These are phyloP conservation scores for Matsumyia berberina DNA, from an alignment of 2,888 invertebrate species.

Conservation along the genomic window DNA sequence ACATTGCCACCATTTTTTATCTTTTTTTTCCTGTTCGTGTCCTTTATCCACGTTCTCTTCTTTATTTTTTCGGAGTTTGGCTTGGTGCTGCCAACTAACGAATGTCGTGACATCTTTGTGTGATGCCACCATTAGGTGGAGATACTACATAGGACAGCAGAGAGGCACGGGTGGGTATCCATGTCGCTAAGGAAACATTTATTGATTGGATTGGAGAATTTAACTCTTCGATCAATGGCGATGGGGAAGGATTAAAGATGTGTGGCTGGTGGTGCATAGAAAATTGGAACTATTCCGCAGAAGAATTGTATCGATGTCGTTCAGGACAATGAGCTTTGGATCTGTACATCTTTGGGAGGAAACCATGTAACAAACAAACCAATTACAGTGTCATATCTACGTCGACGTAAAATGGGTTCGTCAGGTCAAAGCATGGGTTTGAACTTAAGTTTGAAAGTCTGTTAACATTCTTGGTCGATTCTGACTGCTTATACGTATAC, in stretches of 20 bases:
- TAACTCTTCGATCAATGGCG: background rate
- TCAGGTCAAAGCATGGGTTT: too few relatives aligned
- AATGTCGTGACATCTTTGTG: slow-evolving; percentile 16
- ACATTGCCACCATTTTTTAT: slow-evolving; percentile 42
- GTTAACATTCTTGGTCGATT: too few relatives aligned
- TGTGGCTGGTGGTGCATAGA: too few relatives aligned
- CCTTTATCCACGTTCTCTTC: background rate
- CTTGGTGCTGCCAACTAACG: background rate
- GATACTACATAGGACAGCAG: background rate
- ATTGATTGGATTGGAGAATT: slow-evolving; percentile 24
- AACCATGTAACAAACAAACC: too few relatives aligned
- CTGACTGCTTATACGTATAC: too few relatives aligned
- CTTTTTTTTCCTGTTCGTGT: background rate
- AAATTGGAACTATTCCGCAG: too few relatives aligned
- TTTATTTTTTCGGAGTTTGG: background rate
- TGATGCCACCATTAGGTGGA: slow-evolving; percentile 17
- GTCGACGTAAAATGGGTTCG: too few relatives aligned
- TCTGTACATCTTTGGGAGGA: background rate
- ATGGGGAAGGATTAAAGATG: background rate
- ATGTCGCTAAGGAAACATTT: background rate
- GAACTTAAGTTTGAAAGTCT: too few relatives aligned
- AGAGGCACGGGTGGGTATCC: background rate
- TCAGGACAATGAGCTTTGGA: background rate
- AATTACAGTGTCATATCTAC: too few relatives aligned
- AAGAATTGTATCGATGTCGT: too few relatives aligned